Evolutionary conservation across 2,888 invertebrate genomes (phyloP), one percentile per base, ranked within the genome.

Genomic region (Drosophila quinaria): DNA sequence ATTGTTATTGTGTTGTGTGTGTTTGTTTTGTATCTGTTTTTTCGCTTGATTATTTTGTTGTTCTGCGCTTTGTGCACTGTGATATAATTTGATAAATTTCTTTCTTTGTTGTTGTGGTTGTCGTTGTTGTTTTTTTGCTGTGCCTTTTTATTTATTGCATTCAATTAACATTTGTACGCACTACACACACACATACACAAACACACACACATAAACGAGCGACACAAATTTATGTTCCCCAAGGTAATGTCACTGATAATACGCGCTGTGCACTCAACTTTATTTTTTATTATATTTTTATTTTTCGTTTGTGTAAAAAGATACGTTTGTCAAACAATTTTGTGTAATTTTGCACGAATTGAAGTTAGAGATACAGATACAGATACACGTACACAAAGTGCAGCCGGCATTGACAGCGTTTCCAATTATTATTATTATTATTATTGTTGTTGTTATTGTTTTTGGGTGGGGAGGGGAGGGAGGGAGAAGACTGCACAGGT

Each of bases 171-270:
- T 70, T 79, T 64, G 49, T 77, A 76, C 87, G 70, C 88, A 87
- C 70, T 74, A 74, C 84, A 67, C 85, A 81, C 70, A 25, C 56
- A 47, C 60, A 51, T 65, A 54, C 59, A 56, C 41, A 17, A 25
- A 58, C 65, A 52, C 41, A 17, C 19, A 15, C 37, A 5, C 35
- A 35, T 54, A 47, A 44, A 29, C 42, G 37, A 51, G 15, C 39
- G 41, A 13, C 33, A 70, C 68, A 58, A 75, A 71, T 72, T 75
- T 65, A 58, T 49, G 51, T 69, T 49, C 29, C 70, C 71, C 82
- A 89, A 87, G 90, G 86, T 82, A 87, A 83, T 70, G 66, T 78
- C 76, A 69, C 85, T 70, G 79, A 87, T 87, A 81, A 89, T 71
- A 83, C 77, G 70, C 41, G 35, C 72, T 63, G 55, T 67, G 70